Conservation (phyloP, 2,888 invertebrate species). For the Campoplex nolae region DNA sequence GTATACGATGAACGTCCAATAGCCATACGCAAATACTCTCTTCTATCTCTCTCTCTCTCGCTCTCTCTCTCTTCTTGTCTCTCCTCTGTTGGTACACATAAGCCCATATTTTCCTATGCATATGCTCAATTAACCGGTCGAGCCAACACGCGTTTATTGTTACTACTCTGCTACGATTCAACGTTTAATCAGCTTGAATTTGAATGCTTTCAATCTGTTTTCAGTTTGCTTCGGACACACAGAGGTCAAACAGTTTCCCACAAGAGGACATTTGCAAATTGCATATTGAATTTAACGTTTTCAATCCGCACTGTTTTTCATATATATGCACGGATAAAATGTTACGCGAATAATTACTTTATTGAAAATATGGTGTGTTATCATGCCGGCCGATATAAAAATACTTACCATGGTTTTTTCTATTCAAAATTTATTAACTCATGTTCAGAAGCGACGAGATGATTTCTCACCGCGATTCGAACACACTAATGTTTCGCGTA, state of each 20-base stretch:
- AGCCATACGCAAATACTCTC: constrained; percentile 48
- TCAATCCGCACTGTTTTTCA: constrained; percentile 1
- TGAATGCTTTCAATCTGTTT: constrained; percentile 51
- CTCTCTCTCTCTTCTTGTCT: constrained; percentile 16
- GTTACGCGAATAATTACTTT: too few species aligned
- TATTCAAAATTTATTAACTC: too few species aligned
- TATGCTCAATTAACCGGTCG: constrained; percentile 53
- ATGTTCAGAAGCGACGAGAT: too few species aligned
- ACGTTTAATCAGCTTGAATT: constrained; percentile 53
- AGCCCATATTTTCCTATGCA: constrained; percentile 57
- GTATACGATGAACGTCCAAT: constrained; percentile 55
- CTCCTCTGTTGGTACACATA: background rate
- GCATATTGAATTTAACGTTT: background rate
- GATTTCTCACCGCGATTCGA: too few species aligned
- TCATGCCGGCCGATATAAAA: too few species aligned
- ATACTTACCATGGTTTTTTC: too few species aligned
- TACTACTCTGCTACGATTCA: constrained; percentile 54
- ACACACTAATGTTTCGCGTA: too few species aligned
- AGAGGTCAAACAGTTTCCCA: constrained; percentile 1
- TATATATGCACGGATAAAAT: background rate
- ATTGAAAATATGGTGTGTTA: too few species aligned
- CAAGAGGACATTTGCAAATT: background rate
- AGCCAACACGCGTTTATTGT: constrained; percentile 51
- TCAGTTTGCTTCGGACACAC: constrained; percentile 19
- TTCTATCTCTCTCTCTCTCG: background rate